A percentile compares a stretch with the other conserved stretches of the same genome.
phyloP scores from a whole-genome alignment of 2,797 vertebrate species.

The Buphagus erythrorhynchus region DNA sequence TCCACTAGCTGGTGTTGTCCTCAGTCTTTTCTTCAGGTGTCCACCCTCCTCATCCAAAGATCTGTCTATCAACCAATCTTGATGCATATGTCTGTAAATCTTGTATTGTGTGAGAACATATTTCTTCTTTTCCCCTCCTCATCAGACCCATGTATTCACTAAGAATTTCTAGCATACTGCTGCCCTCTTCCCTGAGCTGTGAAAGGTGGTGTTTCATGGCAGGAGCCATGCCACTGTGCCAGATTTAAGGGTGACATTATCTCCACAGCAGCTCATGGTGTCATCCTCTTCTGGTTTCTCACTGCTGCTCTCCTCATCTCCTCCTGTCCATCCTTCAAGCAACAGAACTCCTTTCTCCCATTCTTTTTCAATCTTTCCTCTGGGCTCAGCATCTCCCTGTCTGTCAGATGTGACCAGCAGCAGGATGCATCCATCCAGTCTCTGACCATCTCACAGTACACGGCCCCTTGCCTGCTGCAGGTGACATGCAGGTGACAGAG shows the following conservation, averaged over 20 bases:
- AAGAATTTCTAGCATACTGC: not conserved
- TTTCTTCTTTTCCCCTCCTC: not conserved
- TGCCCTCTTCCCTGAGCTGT: not conserved
- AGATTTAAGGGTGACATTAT: not conserved
- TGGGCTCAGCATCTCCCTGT: not conserved
- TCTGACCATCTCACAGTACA: not conserved
- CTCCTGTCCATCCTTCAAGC: not conserved
- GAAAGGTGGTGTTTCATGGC: not conserved
- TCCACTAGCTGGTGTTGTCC: not conserved
- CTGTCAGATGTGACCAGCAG: not conserved
- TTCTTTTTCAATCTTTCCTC: not conserved
- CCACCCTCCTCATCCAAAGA: not conserved
- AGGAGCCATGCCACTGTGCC: not conserved
- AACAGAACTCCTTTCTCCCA: not conserved
- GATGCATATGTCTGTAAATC: not conserved
- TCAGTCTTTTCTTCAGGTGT: not conserved
- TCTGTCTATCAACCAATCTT: not conserved
- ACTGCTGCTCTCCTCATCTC: not conserved
- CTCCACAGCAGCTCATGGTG: not conserved
- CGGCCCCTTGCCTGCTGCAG: accelerated
- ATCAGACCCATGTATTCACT: not conserved
- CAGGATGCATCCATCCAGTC: not conserved
- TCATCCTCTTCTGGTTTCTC: not conserved
- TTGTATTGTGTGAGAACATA: not conserved
- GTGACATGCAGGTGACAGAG: accelerated